These are phyloP conservation scores for Listronotus oregonensis DNA, from an alignment of 1,140 invertebrate species.

Conservation along the genomic window DNA sequence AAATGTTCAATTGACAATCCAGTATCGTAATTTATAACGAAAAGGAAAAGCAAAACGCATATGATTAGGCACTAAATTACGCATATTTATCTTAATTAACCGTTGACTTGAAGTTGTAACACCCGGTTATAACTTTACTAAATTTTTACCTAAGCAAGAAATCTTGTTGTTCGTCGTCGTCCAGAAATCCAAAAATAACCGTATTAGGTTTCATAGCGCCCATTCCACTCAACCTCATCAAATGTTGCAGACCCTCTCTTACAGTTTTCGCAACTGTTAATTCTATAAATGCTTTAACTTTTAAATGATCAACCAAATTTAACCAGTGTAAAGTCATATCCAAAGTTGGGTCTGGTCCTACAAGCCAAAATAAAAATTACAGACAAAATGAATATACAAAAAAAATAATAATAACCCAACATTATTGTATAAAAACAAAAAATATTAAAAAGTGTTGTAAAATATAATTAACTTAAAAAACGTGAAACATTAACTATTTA, in stretches of 20 bases:
- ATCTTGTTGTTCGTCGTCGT: constrained; percentile 72
- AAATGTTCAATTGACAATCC: too few relatives aligned
- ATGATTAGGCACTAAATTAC: too few relatives aligned
- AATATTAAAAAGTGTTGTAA: too few relatives aligned
- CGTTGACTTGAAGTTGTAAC: too few relatives aligned
- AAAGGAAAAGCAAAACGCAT: too few relatives aligned
- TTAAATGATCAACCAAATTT: constrained; percentile 58
- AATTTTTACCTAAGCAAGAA: constrained; percentile 67
- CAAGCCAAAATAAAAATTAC: not conserved
- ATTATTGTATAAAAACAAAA: too few relatives aligned
- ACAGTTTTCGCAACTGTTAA: constrained; percentile 85
- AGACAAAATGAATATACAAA: too few relatives aligned
- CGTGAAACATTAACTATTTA: too few relatives aligned
- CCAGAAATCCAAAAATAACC: constrained; percentile 88
- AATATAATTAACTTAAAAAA: too few relatives aligned
- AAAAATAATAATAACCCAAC: too few relatives aligned
- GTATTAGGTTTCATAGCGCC: constrained; percentile 99
- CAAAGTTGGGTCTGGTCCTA: constrained; percentile 70
- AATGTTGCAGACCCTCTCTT: constrained; percentile 88
- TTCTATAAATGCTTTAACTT: constrained; percentile 96
- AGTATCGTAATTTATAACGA: too few relatives aligned
- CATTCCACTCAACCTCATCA: constrained; percentile 89
- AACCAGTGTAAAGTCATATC: constrained; percentile 87
- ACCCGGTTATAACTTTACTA: not conserved
- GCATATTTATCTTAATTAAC: too few relatives aligned